Evolutionary conservation across 2,888 invertebrate species (phyloP).

Genomic region (Lasioglossum calceatum): DNA sequence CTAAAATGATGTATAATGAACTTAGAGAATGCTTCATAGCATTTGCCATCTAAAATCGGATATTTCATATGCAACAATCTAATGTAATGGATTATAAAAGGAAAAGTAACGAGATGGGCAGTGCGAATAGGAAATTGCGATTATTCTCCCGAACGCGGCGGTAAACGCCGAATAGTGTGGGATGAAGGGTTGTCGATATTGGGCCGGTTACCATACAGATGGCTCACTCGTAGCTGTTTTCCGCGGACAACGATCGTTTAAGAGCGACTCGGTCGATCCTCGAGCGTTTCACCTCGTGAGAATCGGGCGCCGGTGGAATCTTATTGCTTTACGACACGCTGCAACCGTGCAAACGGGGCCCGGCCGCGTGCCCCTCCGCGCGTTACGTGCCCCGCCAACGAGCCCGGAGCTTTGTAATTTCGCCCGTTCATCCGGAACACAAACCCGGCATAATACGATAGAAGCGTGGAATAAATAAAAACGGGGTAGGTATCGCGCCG

Average conservation of each 20-base stretch:
- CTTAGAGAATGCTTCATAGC: background rate
- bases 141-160: background rate
- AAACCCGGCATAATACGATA: constrained; percentile 17
- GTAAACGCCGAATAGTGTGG: background rate
- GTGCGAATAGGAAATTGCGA: background rate
- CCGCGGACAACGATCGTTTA: constrained; percentile 30
- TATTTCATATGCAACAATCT: background rate
- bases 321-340: constrained; percentile 64
- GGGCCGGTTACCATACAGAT: constrained; percentile 15
- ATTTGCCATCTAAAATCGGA: background rate
- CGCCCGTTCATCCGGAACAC: constrained; percentile 31
- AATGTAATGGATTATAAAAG: background rate
- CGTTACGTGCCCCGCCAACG: constrained; percentile 25
- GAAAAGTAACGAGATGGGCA: background rate
- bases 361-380: background rate
- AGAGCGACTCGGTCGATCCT: background rate
- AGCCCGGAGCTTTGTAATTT: constrained; percentile 43
- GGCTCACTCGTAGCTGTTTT: constrained; percentile 23
- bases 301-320: constrained; percentile 61
- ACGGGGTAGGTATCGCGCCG: constrained; percentile 5
- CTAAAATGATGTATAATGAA: background rate
- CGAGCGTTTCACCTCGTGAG: constrained; percentile 45
- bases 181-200: constrained; percentile 6
- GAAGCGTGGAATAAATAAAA: constrained; percentile 34
- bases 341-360: constrained; percentile 64